Evolutionary conservation across 1,140 invertebrate genomes (phyloP).

Genomic region (Cyrtorhinus lividipennis): DNA sequence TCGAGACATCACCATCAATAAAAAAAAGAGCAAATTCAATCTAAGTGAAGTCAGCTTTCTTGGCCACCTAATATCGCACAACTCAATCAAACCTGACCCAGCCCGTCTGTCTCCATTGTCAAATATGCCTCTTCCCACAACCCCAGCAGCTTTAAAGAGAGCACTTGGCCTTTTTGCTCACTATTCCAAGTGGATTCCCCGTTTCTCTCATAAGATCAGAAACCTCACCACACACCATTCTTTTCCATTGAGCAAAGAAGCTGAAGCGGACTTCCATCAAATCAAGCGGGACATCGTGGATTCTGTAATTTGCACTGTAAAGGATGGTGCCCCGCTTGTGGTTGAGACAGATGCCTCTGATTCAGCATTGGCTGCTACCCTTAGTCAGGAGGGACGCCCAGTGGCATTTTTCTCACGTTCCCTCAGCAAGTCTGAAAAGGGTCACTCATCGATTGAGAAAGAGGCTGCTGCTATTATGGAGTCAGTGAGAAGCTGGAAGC

Average conservation of each 20-base stretch:
- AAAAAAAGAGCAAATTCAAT: background rate
- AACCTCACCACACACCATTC: background rate
- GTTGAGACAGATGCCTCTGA: constrained; percentile 18
- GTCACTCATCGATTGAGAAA: constrained; percentile 38
- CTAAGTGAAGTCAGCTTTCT: background rate
- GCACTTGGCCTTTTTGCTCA: background rate
- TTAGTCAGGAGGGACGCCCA: too few relatives aligned
- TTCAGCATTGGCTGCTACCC: constrained; percentile 22
- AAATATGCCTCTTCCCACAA: background rate
- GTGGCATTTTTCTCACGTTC: constrained; percentile 36
- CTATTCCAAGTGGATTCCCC: background rate
- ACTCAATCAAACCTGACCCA: constrained; percentile 10
- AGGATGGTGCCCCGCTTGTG: background rate
- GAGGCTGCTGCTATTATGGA: constrained; percentile 36
- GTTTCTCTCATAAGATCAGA: background rate
- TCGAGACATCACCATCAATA: background rate
- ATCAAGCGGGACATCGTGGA: constrained; percentile 4
- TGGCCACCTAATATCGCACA: background rate
- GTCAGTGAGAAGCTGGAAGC: constrained; percentile 31
- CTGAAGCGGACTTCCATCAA: background rate
- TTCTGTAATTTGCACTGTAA: background rate
- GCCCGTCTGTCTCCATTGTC: background rate
- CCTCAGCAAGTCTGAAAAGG: constrained; percentile 31
- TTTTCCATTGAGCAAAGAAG: background rate
- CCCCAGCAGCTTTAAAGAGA: background rate